Evolutionary conservation across 2,797 vertebrate species (phyloP).

Genomic region (Lagorchestes hirsutus): DNA sequence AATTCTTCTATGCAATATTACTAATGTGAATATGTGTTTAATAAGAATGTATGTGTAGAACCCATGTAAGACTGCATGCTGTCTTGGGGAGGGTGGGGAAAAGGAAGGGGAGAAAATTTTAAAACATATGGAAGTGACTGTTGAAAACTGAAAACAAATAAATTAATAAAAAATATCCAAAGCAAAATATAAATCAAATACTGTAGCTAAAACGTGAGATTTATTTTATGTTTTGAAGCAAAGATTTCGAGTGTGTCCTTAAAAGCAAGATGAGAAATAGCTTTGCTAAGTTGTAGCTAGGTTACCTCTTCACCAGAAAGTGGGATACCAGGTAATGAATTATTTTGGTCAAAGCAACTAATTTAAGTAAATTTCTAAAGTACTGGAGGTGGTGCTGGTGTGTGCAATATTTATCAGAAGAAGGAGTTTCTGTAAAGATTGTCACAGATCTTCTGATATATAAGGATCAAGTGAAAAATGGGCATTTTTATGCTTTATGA

Average conservation of each 20-base stretch:
- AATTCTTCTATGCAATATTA: no score
- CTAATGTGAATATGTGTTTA: no score
- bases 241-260: not conserved
- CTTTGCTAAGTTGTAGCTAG: not conserved
- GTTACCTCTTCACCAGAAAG: not conserved
- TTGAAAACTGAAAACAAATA: no score
- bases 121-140: no score
- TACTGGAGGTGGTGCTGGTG: not conserved
- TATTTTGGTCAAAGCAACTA: not conserved
- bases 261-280: not conserved
- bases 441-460: not conserved
- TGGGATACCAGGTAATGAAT: not conserved
- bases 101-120: no score
- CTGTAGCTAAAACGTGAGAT: not conserved
- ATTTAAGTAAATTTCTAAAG: not conserved
- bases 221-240: not conserved
- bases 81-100: no score
- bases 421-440: not conserved
- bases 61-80: no score
- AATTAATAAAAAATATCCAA: not conserved
- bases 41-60: no score
- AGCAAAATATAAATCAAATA: not conserved
- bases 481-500: not conserved
- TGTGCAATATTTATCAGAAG: not conserved
- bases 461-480: not conserved